Base-by-base conservation (phyloP, 2,888 invertebrate genomes). In the Cacoxenus indagator region DNA sequence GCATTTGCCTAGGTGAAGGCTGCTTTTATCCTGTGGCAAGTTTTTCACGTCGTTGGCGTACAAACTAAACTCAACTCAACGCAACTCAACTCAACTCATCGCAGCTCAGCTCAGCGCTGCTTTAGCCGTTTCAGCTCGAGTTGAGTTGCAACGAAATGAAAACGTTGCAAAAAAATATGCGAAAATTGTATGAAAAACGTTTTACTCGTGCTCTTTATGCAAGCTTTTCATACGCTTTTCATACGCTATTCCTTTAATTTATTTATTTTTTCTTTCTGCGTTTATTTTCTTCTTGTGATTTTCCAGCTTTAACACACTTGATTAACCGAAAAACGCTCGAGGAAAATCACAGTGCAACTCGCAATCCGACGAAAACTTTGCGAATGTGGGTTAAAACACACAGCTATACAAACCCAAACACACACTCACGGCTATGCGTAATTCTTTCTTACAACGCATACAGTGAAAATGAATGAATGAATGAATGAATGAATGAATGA, bases 361-460 rank as follows among this genome's bases (percentile, higher is more conserved):
- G 51, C 17, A 51, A 51, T 19, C 9, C 19, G 14, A 4, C 5
- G 14, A 37, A 5, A 37, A 37, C 11, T 14, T 51, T 51, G 62
- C 62, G n/a, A 51, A 66, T 46, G 48, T 29, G n/a, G 22, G 51
- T 43, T 29, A 74, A 67, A n/a, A 74, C n/a, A n/a, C n/a, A n/a
- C n/a, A n/a, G n/a, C n/a, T n/a, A n/a, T n/a, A n/a, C n/a, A 37
- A 8, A 37, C 5, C 2, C 9, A 37, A 37, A 37, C 37, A 11
- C 37, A 37, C 37, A 37, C 68, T 72, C 73, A 68, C 68, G 74
- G 69, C 80, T 78, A 81, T 83, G 65, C 72, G 77, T 74, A 75
- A 74, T 67, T 65, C n/a, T n/a, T n/a, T n/a, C n/a, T 57, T 59
- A 17, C 57, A 45, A 51, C 55, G 45, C 14, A 19, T 24, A 43